Percentiles rank a stretch among this genome's conserved stretches.
phyloP scores from a whole-genome alignment of 2,888 invertebrate genomes.

The Papilio protenor region DNA sequence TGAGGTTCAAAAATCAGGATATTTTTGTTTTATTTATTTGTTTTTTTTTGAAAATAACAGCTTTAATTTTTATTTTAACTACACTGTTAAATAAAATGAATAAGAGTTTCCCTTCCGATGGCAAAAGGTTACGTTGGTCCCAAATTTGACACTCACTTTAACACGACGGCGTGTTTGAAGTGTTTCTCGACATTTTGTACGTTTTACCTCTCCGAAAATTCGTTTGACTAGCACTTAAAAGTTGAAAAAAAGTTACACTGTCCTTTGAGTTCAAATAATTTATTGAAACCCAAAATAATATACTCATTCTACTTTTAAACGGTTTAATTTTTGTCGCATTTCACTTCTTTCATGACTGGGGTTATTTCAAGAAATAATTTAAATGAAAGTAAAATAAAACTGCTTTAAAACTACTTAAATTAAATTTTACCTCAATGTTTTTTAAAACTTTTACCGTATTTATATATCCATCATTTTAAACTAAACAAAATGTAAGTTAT shows the following conservation, averaged over 20 bases:
- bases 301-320: neutral
- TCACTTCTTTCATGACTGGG: too few relatives aligned
- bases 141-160: conserved; percentile 36
- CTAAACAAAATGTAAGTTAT: neutral
- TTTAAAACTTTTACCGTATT: neutral
- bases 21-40: neutral
- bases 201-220: conserved; percentile 19
- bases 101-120: conserved; percentile 18
- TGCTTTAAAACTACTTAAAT: too few relatives aligned
- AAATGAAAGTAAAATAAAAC: too few relatives aligned
- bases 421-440: neutral
- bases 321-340: neutral
- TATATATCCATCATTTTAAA: neutral
- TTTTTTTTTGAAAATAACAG: neutral
- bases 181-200: conserved; percentile 14
- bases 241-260: conserved; percentile 1
- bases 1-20: too few relatives aligned
- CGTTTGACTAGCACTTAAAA: conserved; percentile 14
- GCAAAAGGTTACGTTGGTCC: neutral
- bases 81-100: conserved; percentile 17
- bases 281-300: neutral
- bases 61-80: conserved; percentile 4
- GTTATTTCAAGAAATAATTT: too few relatives aligned
- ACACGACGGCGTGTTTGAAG: conserved; percentile 24
- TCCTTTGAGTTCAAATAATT: neutral